Base-by-base conservation (phyloP, 2,113 vertebrate species). In the Bucco capensis region DNA sequence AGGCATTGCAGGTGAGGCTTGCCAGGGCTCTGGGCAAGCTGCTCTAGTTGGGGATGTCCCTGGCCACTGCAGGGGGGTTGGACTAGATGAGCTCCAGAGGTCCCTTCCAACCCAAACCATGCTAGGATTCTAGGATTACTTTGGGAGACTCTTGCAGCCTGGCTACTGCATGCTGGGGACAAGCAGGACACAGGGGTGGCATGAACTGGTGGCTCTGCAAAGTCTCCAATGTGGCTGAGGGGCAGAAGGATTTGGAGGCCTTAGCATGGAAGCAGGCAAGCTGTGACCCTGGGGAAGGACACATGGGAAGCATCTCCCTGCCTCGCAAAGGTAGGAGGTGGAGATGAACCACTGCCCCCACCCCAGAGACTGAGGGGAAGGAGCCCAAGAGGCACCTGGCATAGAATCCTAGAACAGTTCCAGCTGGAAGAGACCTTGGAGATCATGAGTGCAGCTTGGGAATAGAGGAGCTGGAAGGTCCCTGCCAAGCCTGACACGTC, bases 151-250 rank as follows among this genome's bases (percentile, higher is more conserved):
- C 14, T 57, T 16, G 28, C 19, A 70, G 70, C 24, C 21, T 18
- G n/a, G 19, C 24, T 54, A 7, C 30, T 35, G 56, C 1, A 0
- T 30, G 42, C 44, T 70, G 54, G 47, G 69, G 38, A 44, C 46
- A 60, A 77, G 72, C 65, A 50, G 73, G n/a, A 46, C 47, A 42
- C 47, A 21, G 40, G 0, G 6, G 51, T 49, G 62, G 30, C 83
- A 77, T 1, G 1, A 37, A 19, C 49, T 28, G 77, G 22, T 42
- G 87, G 77, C 53, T 71, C 44, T 78, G 38, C 9, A 38, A 83
- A 60, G 44, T 17, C 31, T 50, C 28, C 0, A 2, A 25, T 0
- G 2, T 6, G 72, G 12, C 47, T 5, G 2, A 9, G 14, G 23
- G 31, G 1, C 13, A 31, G 42, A 14, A 27, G 47, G 53, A 51